A percentile compares a stretch with the other conserved stretches of the same genome.
Conservation (phyloP, 2,113 vertebrate species). For the Laticauda colubrina region DNA sequence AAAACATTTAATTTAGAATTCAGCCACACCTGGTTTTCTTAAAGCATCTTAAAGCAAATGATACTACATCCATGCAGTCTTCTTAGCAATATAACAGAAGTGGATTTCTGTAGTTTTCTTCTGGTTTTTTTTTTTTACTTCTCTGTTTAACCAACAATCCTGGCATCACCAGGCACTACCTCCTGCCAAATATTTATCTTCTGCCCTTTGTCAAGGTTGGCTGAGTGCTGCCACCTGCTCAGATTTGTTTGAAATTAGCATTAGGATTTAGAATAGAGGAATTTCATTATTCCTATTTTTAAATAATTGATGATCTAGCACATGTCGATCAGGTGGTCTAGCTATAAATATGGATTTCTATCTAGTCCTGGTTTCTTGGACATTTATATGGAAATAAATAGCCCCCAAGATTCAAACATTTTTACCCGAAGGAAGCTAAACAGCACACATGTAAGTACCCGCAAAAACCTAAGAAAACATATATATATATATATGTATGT, state of each 20-base stretch:
- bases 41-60: neutral
- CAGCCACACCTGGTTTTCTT: neutral
- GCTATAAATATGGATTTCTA: no score
- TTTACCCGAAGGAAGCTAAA: no score
- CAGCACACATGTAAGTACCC: no score
- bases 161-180: neutral
- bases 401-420: neutral
- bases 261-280: neutral
- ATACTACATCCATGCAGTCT: neutral
- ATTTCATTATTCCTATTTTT: neutral
- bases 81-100: neutral
- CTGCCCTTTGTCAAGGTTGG: neutral
- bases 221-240: neutral
- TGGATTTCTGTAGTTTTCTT: neutral
- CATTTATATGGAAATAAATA: neutral
- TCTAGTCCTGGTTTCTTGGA: neutral
- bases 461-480: no score
- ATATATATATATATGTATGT: no score
- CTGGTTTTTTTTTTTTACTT: neutral
- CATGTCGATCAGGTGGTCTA: neutral
- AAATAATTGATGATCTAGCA: neutral
- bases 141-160: neutral
- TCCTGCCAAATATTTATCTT: neutral
- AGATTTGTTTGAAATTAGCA: neutral
- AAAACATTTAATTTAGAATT: neutral